Base-by-base conservation (phyloP, 2,797 vertebrate species). In the Spinibarbus caldwelli region DNA sequence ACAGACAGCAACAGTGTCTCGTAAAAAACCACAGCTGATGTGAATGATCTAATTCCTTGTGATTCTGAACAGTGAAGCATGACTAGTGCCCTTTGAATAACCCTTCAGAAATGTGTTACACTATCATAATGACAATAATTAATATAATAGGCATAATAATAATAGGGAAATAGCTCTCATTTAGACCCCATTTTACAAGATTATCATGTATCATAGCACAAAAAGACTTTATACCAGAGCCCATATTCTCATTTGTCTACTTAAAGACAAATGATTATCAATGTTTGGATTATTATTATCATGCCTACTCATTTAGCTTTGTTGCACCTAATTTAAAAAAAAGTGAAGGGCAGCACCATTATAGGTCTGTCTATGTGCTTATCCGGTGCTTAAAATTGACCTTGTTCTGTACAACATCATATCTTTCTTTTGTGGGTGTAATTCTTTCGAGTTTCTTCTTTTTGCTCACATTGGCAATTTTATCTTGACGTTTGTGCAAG, bases 391-490 rank as follows among this genome's bases (percentile, higher is more conserved):
- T 67, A 5, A 41, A 41, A 49, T 17, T 49, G 26, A 49, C 47
- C 11, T 71, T 81, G 6, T 62, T 71, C 17, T 59, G 34, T 75
- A 23, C 10, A 6, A 23, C 3, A 12, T 17, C 4, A 57, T 77
- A 34, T 15, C 34, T 38, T 49, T 31, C 5, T 52, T 36, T 57
- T 57, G 12, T 4, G 21, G 1, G 1, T n/a, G 12, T 77, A 15
- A 36, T 62, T 59, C 7, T n/a, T 57, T 29, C 21, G 10, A 43
- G 21, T 36, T 34, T 49, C 29, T 29, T 67, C n/a, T 29, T 52
- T 52, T 67, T 67, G 21, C 72, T 76, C 23, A 76, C 59, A 67
- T 29, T 67, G 49, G 31, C 59, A 77, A 67, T 67, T 83, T 83
- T 9, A 31, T 31, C n/a, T 15, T 71, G 73, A 62, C 0, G 17